Evolutionary conservation across 1,140 invertebrate genomes (phyloP), one percentile per base, ranked within the genome.

Genomic region (Brachionus rubens): DNA sequence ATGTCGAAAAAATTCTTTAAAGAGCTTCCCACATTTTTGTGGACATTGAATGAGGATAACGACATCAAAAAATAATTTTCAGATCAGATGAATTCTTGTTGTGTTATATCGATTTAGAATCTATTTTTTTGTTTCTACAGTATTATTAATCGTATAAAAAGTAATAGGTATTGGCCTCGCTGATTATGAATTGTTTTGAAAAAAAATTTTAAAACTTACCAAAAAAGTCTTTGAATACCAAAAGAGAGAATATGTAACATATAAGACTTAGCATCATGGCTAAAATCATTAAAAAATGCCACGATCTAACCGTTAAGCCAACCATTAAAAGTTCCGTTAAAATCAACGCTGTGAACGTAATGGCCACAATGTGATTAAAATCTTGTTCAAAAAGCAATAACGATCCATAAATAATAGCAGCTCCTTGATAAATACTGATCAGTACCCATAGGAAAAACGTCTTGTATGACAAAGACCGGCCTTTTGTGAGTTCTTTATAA

Each of bases 371-470:
- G 83, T 99, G 96, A 80, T 99, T 82, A 80, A 99, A 94, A 86
- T 99, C 96, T 80, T 96, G 93, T 83, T 98, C 94, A 84, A 99
- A 99, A 76, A 99, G 88, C 59, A 98, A 88, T 70, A 99, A 87
- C 2, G 96, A 94, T 56, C 95, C 95, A 83, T 98, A 98, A 95
- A 99, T 99, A 80, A 99, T 96, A 3, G 98, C 92, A 24, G 94
- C 94, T 79, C 96, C 96, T 91, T 99, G 97, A 87, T 98, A 99
- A 81, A 99, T 93, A 81, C 93, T 96, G 80, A 99, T 97, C 3
- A 98, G 88, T 48, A 98, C 92, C 97, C 96, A 99, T 81, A 98
- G 91, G 81, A 96, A 98, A 85, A 99, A 99, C 0, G 96, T 98
- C 86, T 99, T 99, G 83, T 94, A 98, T 14, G 86, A 88, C 30